Evolutionary conservation across 2,113 vertebrate genomes (phyloP).

Genomic region (Mirza zaza): DNA sequence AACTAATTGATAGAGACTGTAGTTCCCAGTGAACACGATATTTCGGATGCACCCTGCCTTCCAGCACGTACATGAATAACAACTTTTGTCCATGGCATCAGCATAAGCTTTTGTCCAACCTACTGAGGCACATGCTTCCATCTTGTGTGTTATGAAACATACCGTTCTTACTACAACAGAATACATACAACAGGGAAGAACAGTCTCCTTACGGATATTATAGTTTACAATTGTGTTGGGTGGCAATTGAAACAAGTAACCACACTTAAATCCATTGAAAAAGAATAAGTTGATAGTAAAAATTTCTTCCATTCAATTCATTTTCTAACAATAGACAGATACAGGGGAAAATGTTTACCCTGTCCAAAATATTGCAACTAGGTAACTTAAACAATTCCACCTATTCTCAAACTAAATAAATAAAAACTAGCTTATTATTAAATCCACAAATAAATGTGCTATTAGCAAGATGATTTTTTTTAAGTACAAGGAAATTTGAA

Average conservation of each 20-base stretch:
- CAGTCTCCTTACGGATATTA: background rate
- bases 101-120: background rate
- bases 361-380: background rate
- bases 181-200: background rate
- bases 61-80: background rate
- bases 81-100: background rate
- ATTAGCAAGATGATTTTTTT: conserved; percentile 24
- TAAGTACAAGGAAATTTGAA: background rate
- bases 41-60: background rate
- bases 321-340: conserved; percentile 1
- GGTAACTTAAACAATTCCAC: background rate
- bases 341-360: background rate
- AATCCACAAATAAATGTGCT: background rate
- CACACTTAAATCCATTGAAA: background rate
- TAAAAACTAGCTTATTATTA: background rate
- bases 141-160: background rate
- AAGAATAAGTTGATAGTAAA: background rate
- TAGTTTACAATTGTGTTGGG: background rate
- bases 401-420: background rate
- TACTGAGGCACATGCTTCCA: background rate
- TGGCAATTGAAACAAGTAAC: background rate
- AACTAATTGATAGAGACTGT: background rate
- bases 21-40: background rate
- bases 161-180: background rate
- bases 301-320: background rate